These are phyloP conservation scores for Todus mexicanus DNA, from an alignment of 2,797 vertebrate species.

Conservation along the genomic window DNA sequence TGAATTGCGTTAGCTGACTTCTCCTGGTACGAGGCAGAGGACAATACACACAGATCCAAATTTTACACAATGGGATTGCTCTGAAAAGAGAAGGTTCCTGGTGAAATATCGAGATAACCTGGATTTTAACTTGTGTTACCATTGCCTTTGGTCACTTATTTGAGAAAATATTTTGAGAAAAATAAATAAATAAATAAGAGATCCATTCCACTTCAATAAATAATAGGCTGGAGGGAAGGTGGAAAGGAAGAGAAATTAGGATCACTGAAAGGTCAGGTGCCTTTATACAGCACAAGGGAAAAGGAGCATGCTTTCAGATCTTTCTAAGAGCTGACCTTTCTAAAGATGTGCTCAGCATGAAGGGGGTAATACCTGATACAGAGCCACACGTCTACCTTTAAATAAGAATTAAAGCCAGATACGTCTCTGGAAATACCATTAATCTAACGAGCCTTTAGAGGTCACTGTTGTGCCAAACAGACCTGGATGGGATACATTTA, in stretches of 20 bases:
- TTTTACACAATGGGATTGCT: not conserved
- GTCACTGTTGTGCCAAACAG: slow-evolving; percentile 59
- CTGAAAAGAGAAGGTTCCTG: not conserved
- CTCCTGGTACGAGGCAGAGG: not conserved
- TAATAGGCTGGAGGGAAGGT: not conserved
- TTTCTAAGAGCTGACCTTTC: slow-evolving; percentile 74
- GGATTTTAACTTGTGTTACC: not conserved
- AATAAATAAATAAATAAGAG: not conserved
- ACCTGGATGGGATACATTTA: slow-evolving; percentile 12
- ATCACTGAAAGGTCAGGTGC: slow-evolving; percentile 73
- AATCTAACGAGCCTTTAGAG: slow-evolving; percentile 62
- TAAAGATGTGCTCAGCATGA: slow-evolving; percentile 65
- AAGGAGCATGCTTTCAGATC: slow-evolving; percentile 56
- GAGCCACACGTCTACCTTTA: slow-evolving; percentile 60
- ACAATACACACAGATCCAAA: not conserved
- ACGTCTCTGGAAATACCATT: slow-evolving; percentile 60
- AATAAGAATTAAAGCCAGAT: slow-evolving; percentile 63
- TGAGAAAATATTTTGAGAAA: not conserved
- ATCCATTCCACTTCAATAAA: slow-evolving; percentile 41
- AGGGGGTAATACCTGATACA: slow-evolving; percentile 48
- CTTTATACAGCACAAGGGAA: slow-evolving; percentile 55
- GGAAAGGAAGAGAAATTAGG: slow-evolving; percentile 58
- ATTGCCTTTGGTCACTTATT: not conserved
- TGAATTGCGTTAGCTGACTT: not conserved
- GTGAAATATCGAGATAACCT: not conserved